Percentiles rank a stretch among this genome's conserved stretches.
phyloP scores from a whole-genome alignment of 2,888 invertebrate genomes.

The Glyphotaelius pellucidus region DNA sequence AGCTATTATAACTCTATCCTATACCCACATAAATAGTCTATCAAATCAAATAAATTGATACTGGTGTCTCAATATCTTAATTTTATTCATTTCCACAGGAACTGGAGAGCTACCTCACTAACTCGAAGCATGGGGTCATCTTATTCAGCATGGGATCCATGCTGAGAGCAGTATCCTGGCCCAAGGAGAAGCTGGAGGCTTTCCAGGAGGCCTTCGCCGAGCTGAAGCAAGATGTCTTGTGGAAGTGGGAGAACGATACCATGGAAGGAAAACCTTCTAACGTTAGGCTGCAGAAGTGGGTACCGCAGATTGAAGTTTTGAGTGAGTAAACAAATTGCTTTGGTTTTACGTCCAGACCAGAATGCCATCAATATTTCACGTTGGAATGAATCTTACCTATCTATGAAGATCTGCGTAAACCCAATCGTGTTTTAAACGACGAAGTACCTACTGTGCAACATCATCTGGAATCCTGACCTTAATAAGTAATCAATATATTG shows the following conservation, averaged over 20 bases:
- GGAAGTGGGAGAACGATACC: constrained; percentile 88
- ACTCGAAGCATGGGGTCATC: constrained; percentile 57
- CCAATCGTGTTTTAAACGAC: too few species aligned
- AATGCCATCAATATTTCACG: not conserved
- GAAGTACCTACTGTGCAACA: too few species aligned
- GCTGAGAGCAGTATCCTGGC: constrained; percentile 83
- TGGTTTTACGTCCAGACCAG: not conserved
- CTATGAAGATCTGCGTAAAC: too few species aligned
- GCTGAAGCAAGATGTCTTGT: constrained; percentile 87
- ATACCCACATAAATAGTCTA: too few species aligned
- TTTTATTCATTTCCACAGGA: constrained; percentile 45
- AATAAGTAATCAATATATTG: too few species aligned
- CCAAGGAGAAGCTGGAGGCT: constrained; percentile 82
- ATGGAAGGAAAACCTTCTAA: constrained; percentile 86
- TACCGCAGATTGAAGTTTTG: constrained; percentile 77
- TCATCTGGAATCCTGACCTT: too few species aligned
- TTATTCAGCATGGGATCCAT: constrained; percentile 62
- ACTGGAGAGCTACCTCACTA: constrained; percentile 48
- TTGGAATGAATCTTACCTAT: too few species aligned
- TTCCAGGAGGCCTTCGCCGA: constrained; percentile 85
- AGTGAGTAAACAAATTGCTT: constrained; percentile 70
- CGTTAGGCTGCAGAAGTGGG: constrained; percentile 85
- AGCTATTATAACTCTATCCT: too few species aligned
- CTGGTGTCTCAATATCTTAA: too few species aligned
- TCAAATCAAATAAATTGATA: too few species aligned